Evolutionary conservation across 2,888 invertebrate genomes (phyloP).

Genomic region (Coremacera marginata): DNA sequence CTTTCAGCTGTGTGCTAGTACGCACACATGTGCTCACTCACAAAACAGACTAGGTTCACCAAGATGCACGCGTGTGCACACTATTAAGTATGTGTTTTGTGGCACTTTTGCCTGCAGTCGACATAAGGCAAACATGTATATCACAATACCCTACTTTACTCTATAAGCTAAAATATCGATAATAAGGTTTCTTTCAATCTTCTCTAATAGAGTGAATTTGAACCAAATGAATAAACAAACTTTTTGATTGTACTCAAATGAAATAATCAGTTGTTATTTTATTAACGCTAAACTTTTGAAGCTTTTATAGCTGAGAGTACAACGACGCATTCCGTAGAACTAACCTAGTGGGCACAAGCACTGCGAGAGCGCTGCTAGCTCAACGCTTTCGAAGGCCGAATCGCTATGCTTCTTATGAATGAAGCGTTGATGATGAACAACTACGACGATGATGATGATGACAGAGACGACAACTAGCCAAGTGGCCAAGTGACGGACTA

Average conservation of each 20-base stretch:
- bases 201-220: neutral
- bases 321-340: too few relatives aligned
- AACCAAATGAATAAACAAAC: neutral
- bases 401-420: neutral
- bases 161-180: too few relatives aligned
- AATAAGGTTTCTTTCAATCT: neutral
- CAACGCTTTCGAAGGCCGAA: neutral
- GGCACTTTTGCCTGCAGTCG: too few relatives aligned
- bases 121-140: too few relatives aligned
- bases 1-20: too few relatives aligned
- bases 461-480: neutral
- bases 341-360: too few relatives aligned
- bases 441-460: neutral
- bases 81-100: too few relatives aligned
- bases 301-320: neutral
- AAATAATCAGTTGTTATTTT: neutral
- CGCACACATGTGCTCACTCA: too few relatives aligned
- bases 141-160: too few relatives aligned
- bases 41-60: too few relatives aligned
- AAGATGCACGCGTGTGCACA: too few relatives aligned
- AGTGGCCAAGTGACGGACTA: neutral
- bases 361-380: too few relatives aligned
- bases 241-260: neutral
- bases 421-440: neutral
- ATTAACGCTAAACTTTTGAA: neutral